Evolutionary conservation across 2,797 vertebrate genomes (phyloP).

Genomic region (Cirrhinus mrigala): DNA sequence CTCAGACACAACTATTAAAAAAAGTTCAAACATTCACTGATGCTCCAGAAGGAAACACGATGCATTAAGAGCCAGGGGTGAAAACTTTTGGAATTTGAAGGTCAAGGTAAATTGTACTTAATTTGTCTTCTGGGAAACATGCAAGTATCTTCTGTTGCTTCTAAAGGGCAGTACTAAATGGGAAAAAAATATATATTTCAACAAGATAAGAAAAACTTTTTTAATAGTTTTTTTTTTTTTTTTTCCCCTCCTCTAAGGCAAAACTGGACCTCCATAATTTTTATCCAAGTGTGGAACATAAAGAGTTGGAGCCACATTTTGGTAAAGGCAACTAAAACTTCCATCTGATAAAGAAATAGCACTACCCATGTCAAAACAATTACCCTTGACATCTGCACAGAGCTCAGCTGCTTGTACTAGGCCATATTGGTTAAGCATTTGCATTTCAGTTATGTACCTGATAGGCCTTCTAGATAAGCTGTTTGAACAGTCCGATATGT

Average conservation of each 20-base stretch:
- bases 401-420: slow-evolving; percentile 31
- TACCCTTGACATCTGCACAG: slow-evolving; percentile 8
- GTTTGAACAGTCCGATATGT: slow-evolving; percentile 1
- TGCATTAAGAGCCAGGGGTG: too few relatives aligned
- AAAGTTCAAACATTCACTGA: too few relatives aligned
- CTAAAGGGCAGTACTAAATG: too few relatives aligned
- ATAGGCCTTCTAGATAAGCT: slow-evolving; percentile 41
- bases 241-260: background rate
- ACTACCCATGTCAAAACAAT: slow-evolving; percentile 38
- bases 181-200: too few relatives aligned
- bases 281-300: slow-evolving; percentile 16
- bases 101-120: too few relatives aligned
- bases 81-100: too few relatives aligned
- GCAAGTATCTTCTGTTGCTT: too few relatives aligned
- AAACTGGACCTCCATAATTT: background rate
- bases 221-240: background rate
- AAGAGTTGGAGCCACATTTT: background rate
- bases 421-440: slow-evolving; percentile 15
- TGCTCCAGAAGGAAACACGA: too few relatives aligned
- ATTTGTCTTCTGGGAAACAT: too few relatives aligned
- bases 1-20: too few relatives aligned
- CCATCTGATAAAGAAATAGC: slow-evolving; percentile 44
- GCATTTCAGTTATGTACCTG: slow-evolving; percentile 51
- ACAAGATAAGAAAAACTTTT: too few relatives aligned
- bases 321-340: slow-evolving; percentile 16